Evolutionary conservation across 2,888 invertebrate species (phyloP).

Genomic region (Eulithis testata): DNA sequence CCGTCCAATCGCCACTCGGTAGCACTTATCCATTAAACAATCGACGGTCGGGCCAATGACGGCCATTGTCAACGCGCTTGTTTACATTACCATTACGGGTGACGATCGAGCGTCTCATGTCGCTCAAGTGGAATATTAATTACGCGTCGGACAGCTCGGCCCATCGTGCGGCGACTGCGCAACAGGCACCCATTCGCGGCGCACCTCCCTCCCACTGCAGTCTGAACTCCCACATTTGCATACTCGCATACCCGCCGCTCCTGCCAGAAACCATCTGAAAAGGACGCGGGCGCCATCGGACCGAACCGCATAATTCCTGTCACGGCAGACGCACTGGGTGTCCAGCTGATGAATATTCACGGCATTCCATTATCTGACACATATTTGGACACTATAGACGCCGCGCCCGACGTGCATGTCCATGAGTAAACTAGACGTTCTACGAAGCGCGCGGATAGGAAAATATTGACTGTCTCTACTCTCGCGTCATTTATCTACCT

Average conservation of each 20-base stretch:
- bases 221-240: constrained; percentile 77
- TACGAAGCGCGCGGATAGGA: constrained; percentile 71
- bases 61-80: constrained; percentile 72
- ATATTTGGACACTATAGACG: constrained; percentile 77
- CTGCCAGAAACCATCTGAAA: constrained; percentile 74
- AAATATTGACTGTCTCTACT: constrained; percentile 81
- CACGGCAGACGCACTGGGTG: constrained; percentile 81
- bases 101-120: constrained; percentile 80
- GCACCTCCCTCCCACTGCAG: constrained; percentile 70
- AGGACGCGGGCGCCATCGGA: constrained; percentile 64
- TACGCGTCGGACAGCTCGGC: constrained; percentile 71
- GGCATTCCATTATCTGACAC: constrained; percentile 75
- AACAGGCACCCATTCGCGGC: constrained; percentile 78
- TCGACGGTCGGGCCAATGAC: constrained; percentile 63
- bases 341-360: constrained; percentile 83
- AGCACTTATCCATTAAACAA: constrained; percentile 67
- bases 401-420: constrained; percentile 61
- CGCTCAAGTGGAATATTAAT: constrained; percentile 79
- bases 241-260: constrained; percentile 60
- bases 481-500: constrained; percentile 82
- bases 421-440: constrained; percentile 75
- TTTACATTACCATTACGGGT: constrained; percentile 80
- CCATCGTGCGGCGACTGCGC: constrained; percentile 68
- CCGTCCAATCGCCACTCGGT: constrained; percentile 71
- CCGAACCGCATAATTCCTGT: constrained; percentile 78